A percentile compares a stretch with the other conserved stretches of the same genome.
phyloP scores from a whole-genome alignment of 2,797 vertebrate genomes.

The Rhinogobio ventralis region DNA sequence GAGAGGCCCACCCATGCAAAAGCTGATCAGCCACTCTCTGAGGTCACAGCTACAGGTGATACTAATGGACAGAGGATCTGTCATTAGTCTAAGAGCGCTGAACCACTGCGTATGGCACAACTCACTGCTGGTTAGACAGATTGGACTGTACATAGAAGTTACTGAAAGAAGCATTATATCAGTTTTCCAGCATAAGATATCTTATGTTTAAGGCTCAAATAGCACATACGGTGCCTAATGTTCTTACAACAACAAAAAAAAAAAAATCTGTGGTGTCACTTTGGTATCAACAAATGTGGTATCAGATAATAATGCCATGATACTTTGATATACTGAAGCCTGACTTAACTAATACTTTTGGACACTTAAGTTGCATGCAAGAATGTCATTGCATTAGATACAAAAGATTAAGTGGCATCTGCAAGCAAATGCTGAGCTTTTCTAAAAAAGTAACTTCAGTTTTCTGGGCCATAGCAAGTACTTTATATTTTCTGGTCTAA shows the following conservation, averaged over 20 bases:
- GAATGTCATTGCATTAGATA: not conserved
- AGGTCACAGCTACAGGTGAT: constrained; percentile 63
- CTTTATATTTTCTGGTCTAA: not conserved
- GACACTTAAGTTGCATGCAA: not conserved
- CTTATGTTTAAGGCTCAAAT: not conserved
- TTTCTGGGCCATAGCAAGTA: too few relatives aligned
- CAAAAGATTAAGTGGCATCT: not conserved
- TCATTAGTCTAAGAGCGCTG: constrained; percentile 25
- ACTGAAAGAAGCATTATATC: not conserved
- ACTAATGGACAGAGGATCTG: constrained; percentile 36
- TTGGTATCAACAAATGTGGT: not conserved
- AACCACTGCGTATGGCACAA: not conserved
- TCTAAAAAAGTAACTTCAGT: too few relatives aligned
- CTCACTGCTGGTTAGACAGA: not conserved
- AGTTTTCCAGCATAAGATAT: not conserved
- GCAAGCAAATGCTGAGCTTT: not conserved
- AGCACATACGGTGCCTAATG: not conserved
- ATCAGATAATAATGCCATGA: not conserved
- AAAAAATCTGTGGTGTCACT: not conserved
- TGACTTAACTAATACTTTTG: not conserved
- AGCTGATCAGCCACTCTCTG: constrained; percentile 48
- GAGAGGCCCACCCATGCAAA: constrained; percentile 50
- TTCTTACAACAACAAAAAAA: not conserved
- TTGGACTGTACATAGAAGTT: not conserved
- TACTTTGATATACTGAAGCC: not conserved